Evolutionary conservation across 2,797 vertebrate species (phyloP), one percentile per base, ranked within the genome.

Genomic region (Diplodus puntazzo): DNA sequence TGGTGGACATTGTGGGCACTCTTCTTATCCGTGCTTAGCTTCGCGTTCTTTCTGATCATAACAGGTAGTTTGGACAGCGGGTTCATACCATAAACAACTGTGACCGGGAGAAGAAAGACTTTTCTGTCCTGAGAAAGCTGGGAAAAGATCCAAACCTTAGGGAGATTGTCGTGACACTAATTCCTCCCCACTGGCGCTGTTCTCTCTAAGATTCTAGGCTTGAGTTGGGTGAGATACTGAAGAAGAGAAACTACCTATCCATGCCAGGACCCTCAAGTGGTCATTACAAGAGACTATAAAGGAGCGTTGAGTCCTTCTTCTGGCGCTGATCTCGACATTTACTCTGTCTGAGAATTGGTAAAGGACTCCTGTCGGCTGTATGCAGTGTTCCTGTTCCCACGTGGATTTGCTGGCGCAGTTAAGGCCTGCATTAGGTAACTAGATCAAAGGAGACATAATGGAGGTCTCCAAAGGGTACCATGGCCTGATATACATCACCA

Each of bases 341-440:
- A 46, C 75, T 75, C 73, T 75, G 84, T 72, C 80, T 74, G 48
- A 75, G 39, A 63, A 46, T 76, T 52, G 42, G 59, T 59, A 65
- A 76, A 73, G 48, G 66, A 67, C 65, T 73, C 76, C 58, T 25
- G 10, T 30, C 77, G 69, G 74, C 71, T 85, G 73, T 84, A 78
- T 73, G 69, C 74, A 65, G 52, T 7, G 42, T 71, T 79, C 71
- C 61, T 75, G 60, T 84, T 89, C 84, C 82, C 86, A 85, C 87
- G 49, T 88, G 89, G 84, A 80, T 90, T 84, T 84, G 59, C 83
- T 94, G 89, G 86, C 87, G 87, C 81, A 82, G 76, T 88, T 85
- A 30, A 69, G 43, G 70, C 73, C 67, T 81, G 82, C 78, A 46
- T 89, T 77, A 69, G 72, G 80, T 74, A 92, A 87, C 76, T 82